Evolutionary conservation across 2,113 vertebrate genomes (phyloP), one percentile per base, ranked within the genome.

Genomic region (Willisornis vidua): DNA sequence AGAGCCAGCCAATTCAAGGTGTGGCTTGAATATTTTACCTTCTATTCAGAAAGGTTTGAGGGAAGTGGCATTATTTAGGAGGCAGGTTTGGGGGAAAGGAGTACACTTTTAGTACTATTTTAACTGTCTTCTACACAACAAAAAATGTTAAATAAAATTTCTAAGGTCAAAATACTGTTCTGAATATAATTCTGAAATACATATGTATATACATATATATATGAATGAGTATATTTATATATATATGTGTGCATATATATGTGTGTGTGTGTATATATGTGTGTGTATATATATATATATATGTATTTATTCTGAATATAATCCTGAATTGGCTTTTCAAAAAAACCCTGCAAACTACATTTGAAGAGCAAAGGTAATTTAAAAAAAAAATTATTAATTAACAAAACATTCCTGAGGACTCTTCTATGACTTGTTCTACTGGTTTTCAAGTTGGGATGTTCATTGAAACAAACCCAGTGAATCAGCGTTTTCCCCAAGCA

Each of bases 1-100:
- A 39, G 8, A 58, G 4, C 7, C 45, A 45, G 62, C 12, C 0
- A 0, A 4, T 31, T 15, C 55, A 3, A 37, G 48, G 41, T 3
- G 48, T 12, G 55, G 7, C 55, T 73, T 35, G 35, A 67, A 16
- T 63, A 39, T 19, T 59, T 67, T 43, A 2, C 3, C 29, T 37
- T 23, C 23, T 14, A 1, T 0, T 45, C 14, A 76, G 31, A 39
- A n/a, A 54, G 11, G 6, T 35, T 3, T 58, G 61, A n/a, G 63
- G 59, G 61, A n/a, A 7, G 18, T 33, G 37, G 25, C 6, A 15
- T 10, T 54, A 7, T 28, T 31, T 37, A 46, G 52, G 35, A 66
- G 29, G 39, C 8, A n/a, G 15, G 7, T 23, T 37, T 63, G 9
- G 8, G 7, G 12, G 2, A 29, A 31, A 80, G 20, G 17, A 70